Evolutionary conservation across 2,888 invertebrate species (phyloP).

Genomic region (Sinopyrophorus schimmeli): DNA sequence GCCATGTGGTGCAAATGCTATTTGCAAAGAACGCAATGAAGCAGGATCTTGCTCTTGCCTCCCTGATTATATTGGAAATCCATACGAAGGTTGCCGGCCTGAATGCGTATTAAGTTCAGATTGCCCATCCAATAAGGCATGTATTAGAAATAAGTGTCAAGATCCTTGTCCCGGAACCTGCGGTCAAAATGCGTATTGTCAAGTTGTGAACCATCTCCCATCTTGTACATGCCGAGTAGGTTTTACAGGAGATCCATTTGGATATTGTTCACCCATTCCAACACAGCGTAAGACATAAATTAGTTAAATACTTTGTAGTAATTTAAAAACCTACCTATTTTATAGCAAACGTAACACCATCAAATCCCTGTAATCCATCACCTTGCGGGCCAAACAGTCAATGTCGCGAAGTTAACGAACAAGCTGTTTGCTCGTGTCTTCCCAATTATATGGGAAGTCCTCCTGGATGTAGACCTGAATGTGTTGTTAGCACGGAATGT

Average conservation of each 20-base stretch:
- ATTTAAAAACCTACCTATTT: slow-evolving; percentile 46
- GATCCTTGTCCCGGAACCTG: slow-evolving; percentile 73
- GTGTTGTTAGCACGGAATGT: slow-evolving; percentile 60
- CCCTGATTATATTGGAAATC: slow-evolving; percentile 74
- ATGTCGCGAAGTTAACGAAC: slow-evolving; percentile 64
- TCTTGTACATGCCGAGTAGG: slow-evolving; percentile 65
- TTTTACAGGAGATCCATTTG: slow-evolving; percentile 70
- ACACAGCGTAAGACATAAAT: slow-evolving; percentile 52
- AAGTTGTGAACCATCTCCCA: slow-evolving; percentile 69
- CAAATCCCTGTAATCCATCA: slow-evolving; percentile 66
- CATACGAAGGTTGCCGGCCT: slow-evolving; percentile 73
- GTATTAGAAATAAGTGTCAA: slow-evolving; percentile 67
- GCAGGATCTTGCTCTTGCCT: slow-evolving; percentile 75
- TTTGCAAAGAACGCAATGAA: slow-evolving; percentile 71
- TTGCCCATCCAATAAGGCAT: slow-evolving; percentile 65
- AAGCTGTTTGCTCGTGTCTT: slow-evolving; percentile 59
- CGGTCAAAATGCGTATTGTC: slow-evolving; percentile 69
- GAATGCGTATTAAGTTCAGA: slow-evolving; percentile 69
- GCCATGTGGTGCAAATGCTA: slow-evolving; percentile 68
- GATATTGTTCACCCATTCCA: slow-evolving; percentile 52
- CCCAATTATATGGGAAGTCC: slow-evolving; percentile 58
- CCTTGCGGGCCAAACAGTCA: slow-evolving; percentile 77
- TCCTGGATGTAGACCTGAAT: slow-evolving; percentile 59
- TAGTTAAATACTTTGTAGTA: neutral
- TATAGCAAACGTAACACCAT: slow-evolving; percentile 41